Evolutionary conservation across 2,888 invertebrate genomes (phyloP).

Genomic region (Artemia sp.): DNA sequence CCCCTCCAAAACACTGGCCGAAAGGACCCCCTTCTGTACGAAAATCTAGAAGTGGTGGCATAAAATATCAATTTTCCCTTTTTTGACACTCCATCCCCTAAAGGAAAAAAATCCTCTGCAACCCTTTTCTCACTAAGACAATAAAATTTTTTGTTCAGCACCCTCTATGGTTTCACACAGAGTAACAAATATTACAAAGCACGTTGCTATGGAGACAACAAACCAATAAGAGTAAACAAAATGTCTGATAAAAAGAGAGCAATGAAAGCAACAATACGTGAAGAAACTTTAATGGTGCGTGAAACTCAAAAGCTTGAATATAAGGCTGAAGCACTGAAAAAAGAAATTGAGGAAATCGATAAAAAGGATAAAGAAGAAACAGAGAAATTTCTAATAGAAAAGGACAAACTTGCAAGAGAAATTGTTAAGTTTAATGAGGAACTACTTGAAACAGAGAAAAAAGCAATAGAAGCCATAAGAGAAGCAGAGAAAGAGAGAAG

Average conservation of each 20-base stretch:
- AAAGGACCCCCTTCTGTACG: too few species aligned
- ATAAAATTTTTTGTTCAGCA: too few species aligned
- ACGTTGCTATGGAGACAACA: too few species aligned
- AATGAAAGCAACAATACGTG: background rate
- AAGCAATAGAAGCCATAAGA: slow-evolving; percentile 9
- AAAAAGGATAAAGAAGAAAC: background rate
- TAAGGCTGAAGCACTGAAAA: background rate
- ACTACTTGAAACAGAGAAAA: background rate
- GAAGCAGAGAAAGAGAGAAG: slow-evolving; percentile 3
- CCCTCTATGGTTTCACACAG: too few species aligned
- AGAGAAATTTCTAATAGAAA: background rate
- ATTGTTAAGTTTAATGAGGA: background rate
- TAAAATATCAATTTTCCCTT: too few species aligned
- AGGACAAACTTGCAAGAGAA: background rate
- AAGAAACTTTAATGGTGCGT: background rate
- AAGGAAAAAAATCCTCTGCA: too few species aligned
- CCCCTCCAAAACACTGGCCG: too few species aligned
- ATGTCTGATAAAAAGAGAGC: background rate
- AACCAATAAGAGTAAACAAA: background rate
- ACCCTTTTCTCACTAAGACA: too few species aligned
- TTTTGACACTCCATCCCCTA: too few species aligned
- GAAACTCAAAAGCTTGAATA: background rate
- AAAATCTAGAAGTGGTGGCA: too few species aligned
- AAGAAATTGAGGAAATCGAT: background rate
- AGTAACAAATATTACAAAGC: too few species aligned